Percentiles rank a stretch among this genome's conserved stretches.
These are phyloP conservation scores for Eleutherodactylus coqui DNA, from an alignment of 2,797 vertebrate species.

Conservation along the genomic window DNA sequence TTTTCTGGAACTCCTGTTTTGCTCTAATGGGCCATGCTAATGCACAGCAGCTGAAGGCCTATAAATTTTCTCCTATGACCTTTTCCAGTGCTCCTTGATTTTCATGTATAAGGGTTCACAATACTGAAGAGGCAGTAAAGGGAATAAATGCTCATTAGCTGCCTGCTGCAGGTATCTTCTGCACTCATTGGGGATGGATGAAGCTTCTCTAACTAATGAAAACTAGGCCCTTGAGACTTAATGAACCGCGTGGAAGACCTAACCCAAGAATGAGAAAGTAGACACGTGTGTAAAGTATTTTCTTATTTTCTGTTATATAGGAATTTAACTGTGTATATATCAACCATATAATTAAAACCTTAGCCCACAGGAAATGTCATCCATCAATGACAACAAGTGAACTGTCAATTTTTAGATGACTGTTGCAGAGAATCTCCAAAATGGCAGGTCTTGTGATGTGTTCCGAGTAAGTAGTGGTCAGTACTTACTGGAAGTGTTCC, in stretches of 20 bases:
- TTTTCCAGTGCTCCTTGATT: slow-evolving; percentile 57
- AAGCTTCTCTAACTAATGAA: slow-evolving; percentile 54
- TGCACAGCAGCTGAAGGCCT: slow-evolving; percentile 56
- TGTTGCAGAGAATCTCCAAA: too few species aligned
- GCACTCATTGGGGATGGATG: slow-evolving; percentile 38
- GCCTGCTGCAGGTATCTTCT: slow-evolving; percentile 43
- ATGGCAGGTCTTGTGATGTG: too few species aligned
- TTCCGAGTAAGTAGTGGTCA: too few species aligned
- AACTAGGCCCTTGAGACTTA: slow-evolving; percentile 51
- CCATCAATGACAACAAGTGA: too few species aligned
- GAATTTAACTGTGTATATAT: background rate
- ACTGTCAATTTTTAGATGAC: too few species aligned
- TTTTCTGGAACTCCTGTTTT: slow-evolving; percentile 44
- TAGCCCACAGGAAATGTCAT: too few species aligned
- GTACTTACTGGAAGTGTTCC: too few species aligned
- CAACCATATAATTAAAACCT: too few species aligned
- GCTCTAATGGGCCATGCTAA: slow-evolving; percentile 49
- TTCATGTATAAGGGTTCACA: slow-evolving; percentile 50
- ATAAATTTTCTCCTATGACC: slow-evolving; percentile 59
- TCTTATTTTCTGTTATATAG: background rate
- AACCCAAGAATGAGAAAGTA: slow-evolving; percentile 34
- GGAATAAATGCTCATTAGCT: slow-evolving; percentile 61
- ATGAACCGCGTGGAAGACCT: slow-evolving; percentile 3
- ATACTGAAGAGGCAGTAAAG: slow-evolving; percentile 55
- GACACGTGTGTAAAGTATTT: slow-evolving; percentile 24